Conservation (phyloP, 2,888 invertebrate species). For the Platycnemis pennipes region DNA sequence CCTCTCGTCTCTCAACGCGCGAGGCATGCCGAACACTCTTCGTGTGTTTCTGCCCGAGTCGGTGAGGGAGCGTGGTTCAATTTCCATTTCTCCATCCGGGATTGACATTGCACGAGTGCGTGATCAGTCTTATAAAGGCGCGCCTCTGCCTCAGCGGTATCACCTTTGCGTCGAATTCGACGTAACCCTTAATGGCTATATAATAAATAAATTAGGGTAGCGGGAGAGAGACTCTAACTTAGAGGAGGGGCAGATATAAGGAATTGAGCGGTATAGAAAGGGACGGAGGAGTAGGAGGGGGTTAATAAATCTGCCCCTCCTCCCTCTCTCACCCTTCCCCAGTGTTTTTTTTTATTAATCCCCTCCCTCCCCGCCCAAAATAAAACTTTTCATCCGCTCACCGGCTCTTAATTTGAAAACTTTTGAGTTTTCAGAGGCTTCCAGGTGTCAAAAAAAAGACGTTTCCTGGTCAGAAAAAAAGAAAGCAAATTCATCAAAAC, state of each 20-base stretch:
- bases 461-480: neutral
- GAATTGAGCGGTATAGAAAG: neutral
- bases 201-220: neutral
- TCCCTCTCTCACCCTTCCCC: neutral
- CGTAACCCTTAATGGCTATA: too few species aligned
- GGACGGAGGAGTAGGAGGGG: neutral
- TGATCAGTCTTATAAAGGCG: neutral
- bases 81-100: neutral
- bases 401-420: constrained; percentile 21
- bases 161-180: too few species aligned
- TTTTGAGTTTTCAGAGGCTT: constrained; percentile 23
- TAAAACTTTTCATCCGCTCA: neutral
- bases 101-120: neutral
- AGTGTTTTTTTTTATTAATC: neutral
- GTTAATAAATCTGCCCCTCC: neutral
- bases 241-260: too few species aligned
- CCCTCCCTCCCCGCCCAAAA: neutral
- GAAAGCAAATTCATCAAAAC: constrained; percentile 25
- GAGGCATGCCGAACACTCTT: neutral
- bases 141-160: too few species aligned
- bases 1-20: neutral
- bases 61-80: neutral
- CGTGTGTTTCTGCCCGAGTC: neutral
- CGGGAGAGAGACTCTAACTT: too few species aligned
- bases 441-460: constrained; percentile 29